Evolutionary conservation across 2,113 vertebrate genomes (phyloP).

Genomic region (Hemiscyllium ocellatum): DNA sequence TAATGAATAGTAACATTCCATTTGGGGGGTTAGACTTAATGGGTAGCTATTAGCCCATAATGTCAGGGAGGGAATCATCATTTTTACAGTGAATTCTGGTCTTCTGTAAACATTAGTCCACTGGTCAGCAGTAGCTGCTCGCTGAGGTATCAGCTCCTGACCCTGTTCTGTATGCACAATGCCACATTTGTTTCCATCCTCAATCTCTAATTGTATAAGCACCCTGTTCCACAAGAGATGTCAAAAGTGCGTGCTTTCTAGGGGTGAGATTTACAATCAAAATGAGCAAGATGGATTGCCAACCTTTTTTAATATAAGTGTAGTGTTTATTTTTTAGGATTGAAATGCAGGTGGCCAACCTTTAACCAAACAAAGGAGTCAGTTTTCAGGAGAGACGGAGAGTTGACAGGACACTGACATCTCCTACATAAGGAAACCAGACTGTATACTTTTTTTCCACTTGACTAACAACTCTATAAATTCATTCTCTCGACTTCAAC

Average conservation of each 20-base stretch:
- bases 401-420: conserved; percentile 8
- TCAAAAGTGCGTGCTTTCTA: background rate
- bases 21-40: background rate
- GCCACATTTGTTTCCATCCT: background rate
- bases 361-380: background rate
- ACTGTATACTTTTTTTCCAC: background rate
- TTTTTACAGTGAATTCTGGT: background rate
- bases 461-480: background rate
- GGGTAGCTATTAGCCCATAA: background rate
- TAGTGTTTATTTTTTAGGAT: background rate
- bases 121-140: background rate
- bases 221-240: background rate
- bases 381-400: background rate
- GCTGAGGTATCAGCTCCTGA: background rate
- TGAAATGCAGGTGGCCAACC: background rate
- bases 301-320: background rate
- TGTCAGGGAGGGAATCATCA: background rate
- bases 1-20: background rate
- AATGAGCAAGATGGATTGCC: conserved; percentile 22
- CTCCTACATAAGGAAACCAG: background rate
- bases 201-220: background rate
- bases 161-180: background rate
- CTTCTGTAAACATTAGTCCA: background rate
- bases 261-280: conserved; percentile 17
- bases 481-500: background rate